Base-by-base conservation (phyloP, 2,797 vertebrate genomes). In the Myotis planiceps region DNA sequence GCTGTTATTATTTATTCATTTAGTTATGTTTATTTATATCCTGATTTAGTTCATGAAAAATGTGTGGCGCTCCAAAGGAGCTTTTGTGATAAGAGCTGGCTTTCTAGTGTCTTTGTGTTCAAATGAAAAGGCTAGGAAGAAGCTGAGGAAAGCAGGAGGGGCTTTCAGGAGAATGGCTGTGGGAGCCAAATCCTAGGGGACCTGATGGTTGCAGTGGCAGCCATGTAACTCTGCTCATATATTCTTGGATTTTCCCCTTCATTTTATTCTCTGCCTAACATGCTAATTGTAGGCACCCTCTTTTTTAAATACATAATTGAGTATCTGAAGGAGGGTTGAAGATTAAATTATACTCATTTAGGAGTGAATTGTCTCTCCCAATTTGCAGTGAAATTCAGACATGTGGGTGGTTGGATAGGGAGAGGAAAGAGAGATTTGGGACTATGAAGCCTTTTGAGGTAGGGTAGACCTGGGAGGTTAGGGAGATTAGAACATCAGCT, bases 1-100 rank as follows among this genome's bases (percentile, higher is more conserved):
- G 74, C 68, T 78, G 42, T 80, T 95, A 72, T 90, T 89, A 91
- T 83, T 86, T 94, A 90, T 89, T 92, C 53, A 82, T 92, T 72
- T 89, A 23, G 68, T 79, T 82, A 10, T 94, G 45, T 87, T 92
- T 94, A 75, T 92, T 89, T 92, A 65, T 69, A 79, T 23, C 27
- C 63, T 90, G 37, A 60, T 96, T 81, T 51, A 81, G 45, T 66
- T 95, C 34, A 65, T 37, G 34, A 88, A 74, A 87, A 97, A 53
- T 81, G 23, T 6, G 10, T 83, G 66, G 29, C 69, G 34, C 25
- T 74, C 76, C 79, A 74, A 68, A 88, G 75, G 92, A 92, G 27
- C 23, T 63, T 27, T 0, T 45, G 18, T 51, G 71, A 47, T 71
- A 79, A 90, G 12, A 88, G 6, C 65, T 69, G 49, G 39, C 9